Evolutionary conservation across 2,113 vertebrate genomes (phyloP).

Genomic region (Lasiurus borealis): DNA sequence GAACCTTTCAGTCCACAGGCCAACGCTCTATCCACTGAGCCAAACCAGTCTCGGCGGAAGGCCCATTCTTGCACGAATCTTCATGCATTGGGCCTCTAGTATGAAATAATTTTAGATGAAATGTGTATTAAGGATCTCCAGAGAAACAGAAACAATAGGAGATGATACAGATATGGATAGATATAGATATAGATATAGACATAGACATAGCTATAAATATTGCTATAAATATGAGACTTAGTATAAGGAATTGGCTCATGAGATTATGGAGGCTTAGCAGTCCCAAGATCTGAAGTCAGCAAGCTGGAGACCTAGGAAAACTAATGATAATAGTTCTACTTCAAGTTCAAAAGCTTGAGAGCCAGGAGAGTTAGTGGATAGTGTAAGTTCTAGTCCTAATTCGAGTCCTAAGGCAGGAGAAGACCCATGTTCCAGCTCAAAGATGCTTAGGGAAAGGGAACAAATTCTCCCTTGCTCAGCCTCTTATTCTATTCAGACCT

Average conservation of each 20-base stretch:
- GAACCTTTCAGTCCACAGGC: too few species aligned
- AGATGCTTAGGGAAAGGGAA: not conserved
- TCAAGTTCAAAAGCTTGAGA: not conserved
- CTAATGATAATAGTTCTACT: not conserved
- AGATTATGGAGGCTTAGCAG: not conserved
- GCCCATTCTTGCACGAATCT: too few species aligned
- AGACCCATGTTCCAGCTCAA: not conserved
- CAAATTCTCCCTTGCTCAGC: not conserved
- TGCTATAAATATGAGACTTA: not conserved
- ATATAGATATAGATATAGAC: too few species aligned
- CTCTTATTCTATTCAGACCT: not conserved
- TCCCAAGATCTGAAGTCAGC: not conserved
- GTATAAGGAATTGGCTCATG: not conserved
- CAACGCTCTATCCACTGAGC: too few species aligned
- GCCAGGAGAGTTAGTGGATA: not conserved
- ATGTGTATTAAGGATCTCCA: not conserved
- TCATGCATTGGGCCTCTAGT: too few species aligned
- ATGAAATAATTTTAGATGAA: not conserved
- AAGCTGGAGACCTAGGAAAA: not conserved
- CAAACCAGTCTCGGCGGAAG: too few species aligned
- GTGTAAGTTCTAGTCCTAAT: not conserved
- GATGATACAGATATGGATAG: not conserved
- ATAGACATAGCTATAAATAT: too few species aligned
- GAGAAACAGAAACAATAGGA: not conserved
- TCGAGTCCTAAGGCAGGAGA: not conserved